These are phyloP conservation scores for Phrynocephalus forsythii DNA, from an alignment of 2,797 vertebrate genomes.

Conservation along the genomic window DNA sequence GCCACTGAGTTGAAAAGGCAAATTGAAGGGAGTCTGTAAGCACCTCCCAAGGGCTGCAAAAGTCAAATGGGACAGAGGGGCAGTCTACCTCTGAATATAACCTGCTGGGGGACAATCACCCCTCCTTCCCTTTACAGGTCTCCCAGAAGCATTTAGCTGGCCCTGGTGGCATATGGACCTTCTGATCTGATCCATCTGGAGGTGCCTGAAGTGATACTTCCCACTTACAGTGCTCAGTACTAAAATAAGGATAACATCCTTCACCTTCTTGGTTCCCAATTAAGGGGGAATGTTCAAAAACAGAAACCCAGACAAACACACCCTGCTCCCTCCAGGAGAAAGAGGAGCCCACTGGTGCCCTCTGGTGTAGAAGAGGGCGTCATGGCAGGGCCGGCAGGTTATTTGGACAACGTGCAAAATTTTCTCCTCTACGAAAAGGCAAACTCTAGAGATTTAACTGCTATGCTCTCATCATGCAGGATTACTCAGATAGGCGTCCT, in stretches of 20 bases:
- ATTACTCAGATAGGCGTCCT: neutral
- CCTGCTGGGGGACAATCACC: too few relatives aligned
- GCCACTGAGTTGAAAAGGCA: too few relatives aligned
- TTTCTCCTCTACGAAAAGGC: neutral
- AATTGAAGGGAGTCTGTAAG: too few relatives aligned
- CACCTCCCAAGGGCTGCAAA: too few relatives aligned
- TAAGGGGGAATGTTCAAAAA: neutral
- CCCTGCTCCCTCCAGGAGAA: neutral
- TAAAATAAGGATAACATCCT: neutral
- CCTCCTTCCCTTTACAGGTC: too few relatives aligned
- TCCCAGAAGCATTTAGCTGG: neutral
- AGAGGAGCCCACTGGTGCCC: conserved; percentile 39
- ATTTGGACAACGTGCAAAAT: conserved; percentile 7
- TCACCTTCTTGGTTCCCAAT: too few relatives aligned
- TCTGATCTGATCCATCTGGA: too few relatives aligned
- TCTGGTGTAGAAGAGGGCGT: neutral
- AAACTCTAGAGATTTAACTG: neutral
- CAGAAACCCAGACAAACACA: too few relatives aligned
- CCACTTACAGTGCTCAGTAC: neutral
- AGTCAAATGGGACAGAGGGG: too few relatives aligned
- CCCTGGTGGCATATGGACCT: too few relatives aligned
- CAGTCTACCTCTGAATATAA: too few relatives aligned
- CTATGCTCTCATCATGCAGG: rapidly evolving
- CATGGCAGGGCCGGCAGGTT: neutral
- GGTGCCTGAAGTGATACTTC: too few relatives aligned